phyloP scores from a whole-genome alignment of 2,797 vertebrate genomes.

The Buphagus erythrorhynchus region DNA sequence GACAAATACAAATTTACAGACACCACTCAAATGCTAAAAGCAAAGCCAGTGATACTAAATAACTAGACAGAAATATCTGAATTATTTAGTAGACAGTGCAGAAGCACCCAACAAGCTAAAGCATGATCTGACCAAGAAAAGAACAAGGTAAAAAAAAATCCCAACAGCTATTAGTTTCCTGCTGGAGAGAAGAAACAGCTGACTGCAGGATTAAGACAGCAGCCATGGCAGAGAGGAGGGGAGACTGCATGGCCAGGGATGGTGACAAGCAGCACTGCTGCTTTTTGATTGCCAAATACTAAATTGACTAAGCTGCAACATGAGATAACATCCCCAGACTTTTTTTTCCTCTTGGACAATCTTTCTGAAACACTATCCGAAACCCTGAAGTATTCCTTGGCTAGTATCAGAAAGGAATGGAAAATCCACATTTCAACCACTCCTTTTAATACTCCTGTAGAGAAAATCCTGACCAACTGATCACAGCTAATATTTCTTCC shows the following conservation, averaged over 20 bases:
- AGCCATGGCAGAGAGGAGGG: background rate
- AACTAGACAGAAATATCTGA: constrained; percentile 15
- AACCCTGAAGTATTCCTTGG: background rate
- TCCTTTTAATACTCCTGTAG: background rate
- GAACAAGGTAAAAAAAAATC: background rate
- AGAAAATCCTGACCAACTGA: constrained; percentile 23
- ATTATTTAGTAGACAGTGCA: constrained; percentile 21
- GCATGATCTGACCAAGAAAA: constrained; percentile 20
- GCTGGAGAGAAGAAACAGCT: background rate
- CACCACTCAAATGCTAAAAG: background rate
- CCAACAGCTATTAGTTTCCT: background rate
- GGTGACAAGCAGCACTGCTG: background rate
- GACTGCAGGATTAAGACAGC: background rate
- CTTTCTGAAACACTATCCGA: background rate
- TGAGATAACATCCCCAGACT: background rate
- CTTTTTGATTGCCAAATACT: background rate
- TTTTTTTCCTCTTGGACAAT: background rate
- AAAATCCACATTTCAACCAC: background rate
- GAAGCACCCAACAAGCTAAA: constrained; percentile 12
- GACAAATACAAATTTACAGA: background rate
- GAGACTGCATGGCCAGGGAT: background rate
- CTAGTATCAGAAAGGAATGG: background rate
- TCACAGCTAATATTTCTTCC: background rate
- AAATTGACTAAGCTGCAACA: background rate
- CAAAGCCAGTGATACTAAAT: background rate